Conservation (phyloP, 1,140 invertebrate species). For the Nebria ingens region DNA sequence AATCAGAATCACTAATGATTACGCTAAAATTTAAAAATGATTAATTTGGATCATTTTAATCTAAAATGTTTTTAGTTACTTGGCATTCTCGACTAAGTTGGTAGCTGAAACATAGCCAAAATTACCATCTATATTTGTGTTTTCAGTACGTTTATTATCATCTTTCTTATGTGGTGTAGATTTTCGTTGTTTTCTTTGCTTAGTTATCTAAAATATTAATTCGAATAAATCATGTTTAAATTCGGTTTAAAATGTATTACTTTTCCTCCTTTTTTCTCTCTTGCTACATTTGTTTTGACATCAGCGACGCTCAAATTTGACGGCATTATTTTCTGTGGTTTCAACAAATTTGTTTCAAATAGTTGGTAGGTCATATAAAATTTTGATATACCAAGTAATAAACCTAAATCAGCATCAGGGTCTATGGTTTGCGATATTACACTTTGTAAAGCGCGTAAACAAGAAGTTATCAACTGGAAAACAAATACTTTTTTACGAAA, state of each 20-base stretch:
- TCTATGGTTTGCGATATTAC: constrained; percentile 20
- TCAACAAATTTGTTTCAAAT: constrained; percentile 26
- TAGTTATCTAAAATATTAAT: constrained; percentile 29
- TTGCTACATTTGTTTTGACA: constrained; percentile 26
- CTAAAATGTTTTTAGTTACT: constrained; percentile 12
- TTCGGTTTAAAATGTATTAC: no score
- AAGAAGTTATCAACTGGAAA: constrained; percentile 23
- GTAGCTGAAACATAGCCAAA: constrained; percentile 14
- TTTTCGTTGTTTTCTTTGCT: constrained; percentile 26
- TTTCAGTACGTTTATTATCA: constrained; percentile 22
- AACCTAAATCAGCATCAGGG: constrained; percentile 29
- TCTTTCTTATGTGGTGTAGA: constrained; percentile 20
- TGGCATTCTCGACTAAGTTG: constrained; percentile 20
- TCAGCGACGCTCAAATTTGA: constrained; percentile 45
- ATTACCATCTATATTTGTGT: constrained; percentile 18
- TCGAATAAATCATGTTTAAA: no score
- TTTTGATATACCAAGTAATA: constrained; percentile 42
- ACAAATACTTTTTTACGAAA: no score
- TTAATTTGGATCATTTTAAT: background rate
- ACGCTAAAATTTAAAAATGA: constrained; percentile 15
- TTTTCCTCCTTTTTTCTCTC: constrained; percentile 35
- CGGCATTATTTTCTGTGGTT: constrained; percentile 36
- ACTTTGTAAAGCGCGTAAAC: constrained; percentile 25
- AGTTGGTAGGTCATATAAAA: constrained; percentile 40
- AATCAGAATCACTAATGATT: constrained; percentile 43